Conservation (phyloP, 2,797 vertebrate genomes). For the Brachyalestes nurse region DNA sequence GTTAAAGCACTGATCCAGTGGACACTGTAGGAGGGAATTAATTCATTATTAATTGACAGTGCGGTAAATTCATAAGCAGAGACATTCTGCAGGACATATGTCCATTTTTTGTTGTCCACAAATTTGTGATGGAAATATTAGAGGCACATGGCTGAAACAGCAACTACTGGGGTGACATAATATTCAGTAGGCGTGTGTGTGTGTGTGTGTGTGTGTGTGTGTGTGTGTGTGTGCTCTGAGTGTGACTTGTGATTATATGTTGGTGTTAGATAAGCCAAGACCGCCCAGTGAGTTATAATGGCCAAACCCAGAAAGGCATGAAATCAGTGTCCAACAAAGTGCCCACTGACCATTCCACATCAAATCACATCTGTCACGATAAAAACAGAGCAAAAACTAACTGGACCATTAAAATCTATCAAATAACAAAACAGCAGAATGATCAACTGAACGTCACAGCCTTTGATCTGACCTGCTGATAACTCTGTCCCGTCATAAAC, state of each 20-base stretch:
- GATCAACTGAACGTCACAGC: not conserved
- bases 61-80: not conserved
- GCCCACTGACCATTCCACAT: conserved; percentile 21
- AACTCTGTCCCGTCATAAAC: not conserved
- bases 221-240: conserved; percentile 8
- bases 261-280: conserved; percentile 15
- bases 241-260: conserved; percentile 24
- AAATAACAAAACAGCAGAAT: not conserved
- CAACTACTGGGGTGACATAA: not conserved
- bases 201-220: conserved; percentile 17
- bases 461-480: not conserved
- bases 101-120: not conserved
- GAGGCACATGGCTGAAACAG: not conserved
- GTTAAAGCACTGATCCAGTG: not conserved
- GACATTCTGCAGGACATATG: not conserved
- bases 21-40: not conserved
- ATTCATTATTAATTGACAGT: not conserved
- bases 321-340: conserved; percentile 1
- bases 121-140: not conserved
- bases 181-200: conserved; percentile 12
- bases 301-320: conserved; percentile 10
- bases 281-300: conserved; percentile 10
- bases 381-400: not conserved
- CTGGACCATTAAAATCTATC: not conserved
- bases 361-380: not conserved